Base-by-base conservation (phyloP, 1,140 invertebrate species). In the Asobara japonica region DNA sequence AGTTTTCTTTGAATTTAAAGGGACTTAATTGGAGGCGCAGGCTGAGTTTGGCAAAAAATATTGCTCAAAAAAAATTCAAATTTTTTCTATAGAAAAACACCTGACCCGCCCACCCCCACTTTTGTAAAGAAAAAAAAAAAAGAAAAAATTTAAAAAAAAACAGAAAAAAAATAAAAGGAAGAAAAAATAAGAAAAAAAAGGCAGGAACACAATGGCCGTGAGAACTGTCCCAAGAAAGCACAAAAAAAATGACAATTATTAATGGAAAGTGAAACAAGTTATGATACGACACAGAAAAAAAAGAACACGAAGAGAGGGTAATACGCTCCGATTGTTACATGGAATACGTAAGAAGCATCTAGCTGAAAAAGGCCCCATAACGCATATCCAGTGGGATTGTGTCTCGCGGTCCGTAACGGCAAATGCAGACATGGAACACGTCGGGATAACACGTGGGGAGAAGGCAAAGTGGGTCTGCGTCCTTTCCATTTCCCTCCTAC, bases 401-500 rank as follows among this genome's bases (percentile, higher is more conserved):
- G 33, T 60, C 22, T 30, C 66, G 8, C 29, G 6, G 16, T 33
- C 13, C 18, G 38, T 64, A 64, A 48, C 61, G 61, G 41, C 56
- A 51, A 65, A 64, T 51, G 29, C 51, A 22, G 51, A 56, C 51
- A 56, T 56, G 18, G 51, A 33, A 56, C 45, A 10, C 22, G 16
- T 22, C 36, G 6, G 13, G 11, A 38, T 65, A 36, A 56, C 22
- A 56, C 22, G 13, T 56, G n/a, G 22, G 62, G 31, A 36, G 22
- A 66, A 48, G 16, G 48, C 51, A 22, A 65, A 71, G 69, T 65
- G 62, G 62, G 62, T 25, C 61, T 64, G 48, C 69, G 69, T 71
- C 69, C 69, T 71, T 71, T 71, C 69, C 76, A 77, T 78, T 80
- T 77, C 77, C 61, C 74, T 82, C 78, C 74, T 78, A 79, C 81